Conservation (phyloP, 2,888 invertebrate species). For the Spilosoma lubricipeda region DNA sequence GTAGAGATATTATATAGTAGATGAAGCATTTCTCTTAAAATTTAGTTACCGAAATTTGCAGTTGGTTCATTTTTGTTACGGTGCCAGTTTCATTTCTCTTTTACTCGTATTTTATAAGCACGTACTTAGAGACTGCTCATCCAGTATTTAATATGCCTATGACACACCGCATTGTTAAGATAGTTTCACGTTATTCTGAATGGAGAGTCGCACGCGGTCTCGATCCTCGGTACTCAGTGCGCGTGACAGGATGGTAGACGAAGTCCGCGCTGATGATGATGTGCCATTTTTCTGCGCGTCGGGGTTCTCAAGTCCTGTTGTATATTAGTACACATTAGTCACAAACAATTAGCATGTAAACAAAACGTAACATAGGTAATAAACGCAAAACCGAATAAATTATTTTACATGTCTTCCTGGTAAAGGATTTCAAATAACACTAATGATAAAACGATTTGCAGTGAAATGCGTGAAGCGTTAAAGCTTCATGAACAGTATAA, state of each 20-base stretch:
- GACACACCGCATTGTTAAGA: slow-evolving; percentile 38
- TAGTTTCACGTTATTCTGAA: slow-evolving; percentile 68
- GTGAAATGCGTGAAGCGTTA: not conserved
- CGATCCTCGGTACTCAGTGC: slow-evolving; percentile 79
- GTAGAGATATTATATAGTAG: not conserved
- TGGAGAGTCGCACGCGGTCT: slow-evolving; percentile 70
- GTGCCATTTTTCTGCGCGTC: slow-evolving; percentile 75
- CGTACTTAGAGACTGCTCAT: not conserved
- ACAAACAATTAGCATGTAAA: slow-evolving; percentile 32
- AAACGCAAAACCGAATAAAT: slow-evolving; percentile 22
- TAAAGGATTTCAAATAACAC: not conserved
- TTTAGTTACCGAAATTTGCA: not conserved
- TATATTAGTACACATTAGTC: slow-evolving; percentile 74
- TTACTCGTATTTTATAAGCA: not conserved
- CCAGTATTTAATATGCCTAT: not conserved
- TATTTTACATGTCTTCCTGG: not conserved
- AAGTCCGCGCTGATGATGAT: slow-evolving; percentile 75
- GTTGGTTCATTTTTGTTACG: not conserved
- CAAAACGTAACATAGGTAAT: not conserved
- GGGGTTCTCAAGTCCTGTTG: slow-evolving; percentile 78
- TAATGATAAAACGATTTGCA: not conserved
- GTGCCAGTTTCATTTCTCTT: not conserved
- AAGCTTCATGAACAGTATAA: not conserved
- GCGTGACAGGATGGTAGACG: slow-evolving; percentile 79
- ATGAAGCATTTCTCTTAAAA: not conserved